Evolutionary conservation across 2,113 vertebrate genomes (phyloP).

Genomic region (Nettapus auritus): DNA sequence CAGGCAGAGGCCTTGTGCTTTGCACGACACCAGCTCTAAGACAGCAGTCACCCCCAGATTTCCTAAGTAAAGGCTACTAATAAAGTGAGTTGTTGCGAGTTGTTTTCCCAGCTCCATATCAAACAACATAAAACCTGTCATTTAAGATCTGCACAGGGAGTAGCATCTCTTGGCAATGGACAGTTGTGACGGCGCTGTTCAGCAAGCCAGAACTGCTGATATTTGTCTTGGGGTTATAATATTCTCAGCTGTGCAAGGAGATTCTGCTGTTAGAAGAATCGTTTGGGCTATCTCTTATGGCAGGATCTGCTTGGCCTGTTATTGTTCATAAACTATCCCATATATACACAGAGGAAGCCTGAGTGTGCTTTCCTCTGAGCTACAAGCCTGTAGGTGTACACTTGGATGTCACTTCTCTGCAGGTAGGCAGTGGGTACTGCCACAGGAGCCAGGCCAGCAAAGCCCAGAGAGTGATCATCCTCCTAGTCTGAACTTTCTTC

Average conservation of each 20-base stretch:
- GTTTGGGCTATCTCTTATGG: background rate
- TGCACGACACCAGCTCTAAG: background rate
- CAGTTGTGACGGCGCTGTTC: background rate
- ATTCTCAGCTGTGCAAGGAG: background rate
- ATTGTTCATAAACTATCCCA: background rate
- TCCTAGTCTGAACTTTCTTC: background rate
- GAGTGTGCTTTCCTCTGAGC: background rate
- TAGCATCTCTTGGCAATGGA: slow-evolving; percentile 20
- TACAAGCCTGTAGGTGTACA: background rate
- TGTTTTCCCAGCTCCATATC: slow-evolving; percentile 4
- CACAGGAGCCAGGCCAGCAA: background rate
- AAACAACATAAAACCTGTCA: slow-evolving; percentile 28
- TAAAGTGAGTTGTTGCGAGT: background rate
- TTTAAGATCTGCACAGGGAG: slow-evolving; percentile 25
- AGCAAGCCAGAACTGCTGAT: slow-evolving; percentile 27
- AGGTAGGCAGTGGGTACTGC: background rate
- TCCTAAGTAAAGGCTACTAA: background rate
- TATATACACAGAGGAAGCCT: background rate
- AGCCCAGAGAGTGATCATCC: background rate
- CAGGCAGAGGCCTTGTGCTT: background rate
- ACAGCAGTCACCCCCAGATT: background rate
- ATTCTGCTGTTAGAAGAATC: background rate
- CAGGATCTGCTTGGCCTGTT: background rate
- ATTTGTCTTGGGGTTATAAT: slow-evolving; percentile 41
- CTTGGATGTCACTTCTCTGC: background rate